A percentile compares a stretch with the other conserved stretches of the same genome.
These are phyloP conservation scores for Mormyrus proboscirostris DNA, from an alignment of 2,797 vertebrate genomes.

Conservation along the genomic window DNA sequence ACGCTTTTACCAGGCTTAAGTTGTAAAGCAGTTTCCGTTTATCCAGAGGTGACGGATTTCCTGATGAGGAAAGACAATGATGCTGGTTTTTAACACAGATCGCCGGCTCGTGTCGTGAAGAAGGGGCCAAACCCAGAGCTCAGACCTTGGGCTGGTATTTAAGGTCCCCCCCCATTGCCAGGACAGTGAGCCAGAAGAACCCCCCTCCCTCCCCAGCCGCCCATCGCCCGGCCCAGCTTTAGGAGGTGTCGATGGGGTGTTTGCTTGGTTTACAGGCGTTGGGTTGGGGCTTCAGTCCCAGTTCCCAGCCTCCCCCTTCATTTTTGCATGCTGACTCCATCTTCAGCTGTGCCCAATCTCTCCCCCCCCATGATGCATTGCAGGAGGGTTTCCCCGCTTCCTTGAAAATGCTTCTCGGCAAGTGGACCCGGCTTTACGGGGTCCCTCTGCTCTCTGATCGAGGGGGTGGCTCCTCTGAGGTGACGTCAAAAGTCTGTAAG, in stretches of 20 bases:
- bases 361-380: slow-evolving; percentile 30
- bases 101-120: neutral
- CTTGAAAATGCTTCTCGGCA: neutral
- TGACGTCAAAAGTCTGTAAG: neutral
- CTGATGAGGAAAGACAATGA: neutral
- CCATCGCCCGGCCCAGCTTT: slow-evolving; percentile 38
- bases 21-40: neutral
- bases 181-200: slow-evolving; percentile 31
- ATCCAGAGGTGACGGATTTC: neutral
- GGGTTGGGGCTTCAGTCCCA: slow-evolving; percentile 34
- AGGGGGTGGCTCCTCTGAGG: neutral
- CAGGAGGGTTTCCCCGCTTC: neutral
- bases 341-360: slow-evolving; percentile 22
- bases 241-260: slow-evolving; percentile 55
- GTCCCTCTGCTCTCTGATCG: neutral
- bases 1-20: neutral
- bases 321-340: slow-evolving; percentile 18
- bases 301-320: slow-evolving; percentile 11
- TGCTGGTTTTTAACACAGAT: neutral
- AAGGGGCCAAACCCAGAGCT: slow-evolving; percentile 48
- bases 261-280: slow-evolving; percentile 46
- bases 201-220: slow-evolving; percentile 25
- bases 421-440: neutral
- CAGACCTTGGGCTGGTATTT: slow-evolving; percentile 44
- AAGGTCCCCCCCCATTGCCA: slow-evolving; percentile 30